Evolutionary conservation across 1,140 invertebrate genomes (phyloP).

Genomic region (Drosophila kepulauana): DNA sequence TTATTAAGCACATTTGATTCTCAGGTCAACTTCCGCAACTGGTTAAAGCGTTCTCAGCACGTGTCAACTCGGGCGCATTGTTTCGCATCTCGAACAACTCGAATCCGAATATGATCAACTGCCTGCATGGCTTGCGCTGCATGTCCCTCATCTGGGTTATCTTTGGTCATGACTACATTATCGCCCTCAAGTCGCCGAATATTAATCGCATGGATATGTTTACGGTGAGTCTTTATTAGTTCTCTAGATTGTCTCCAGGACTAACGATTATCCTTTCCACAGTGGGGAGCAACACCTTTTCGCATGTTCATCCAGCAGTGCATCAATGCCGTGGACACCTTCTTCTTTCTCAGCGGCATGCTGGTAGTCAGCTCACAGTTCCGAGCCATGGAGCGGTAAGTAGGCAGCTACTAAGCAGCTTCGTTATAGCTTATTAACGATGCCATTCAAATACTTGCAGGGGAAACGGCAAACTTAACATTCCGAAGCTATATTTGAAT

Average conservation of each 20-base stretch:
- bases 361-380: slow-evolving; percentile 87
- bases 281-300: slow-evolving; percentile 85
- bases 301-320: slow-evolving; percentile 86
- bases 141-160: slow-evolving; percentile 89
- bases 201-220: slow-evolving; percentile 51
- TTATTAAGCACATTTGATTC: not conserved
- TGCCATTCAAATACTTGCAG: not conserved
- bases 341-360: slow-evolving; percentile 89
- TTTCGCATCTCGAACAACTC: slow-evolving; percentile 43
- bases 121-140: slow-evolving; percentile 86
- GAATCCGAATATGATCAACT: slow-evolving; percentile 78
- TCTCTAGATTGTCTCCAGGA: too few species aligned
- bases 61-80: slow-evolving; percentile 51
- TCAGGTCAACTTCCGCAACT: slow-evolving; percentile 46
- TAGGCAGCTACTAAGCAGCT: slow-evolving; percentile 56
- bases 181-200: slow-evolving; percentile 60
- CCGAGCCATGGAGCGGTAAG: slow-evolving; percentile 88
- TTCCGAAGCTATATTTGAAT: slow-evolving; percentile 71
- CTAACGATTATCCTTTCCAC: not conserved
- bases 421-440: not conserved
- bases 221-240: not conserved
- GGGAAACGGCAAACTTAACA: slow-evolving; percentile 57
- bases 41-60: slow-evolving; percentile 52
- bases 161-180: slow-evolving; percentile 86
- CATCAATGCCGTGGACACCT: slow-evolving; percentile 89